A percentile compares a stretch with the other conserved stretches of the same genome.
Evolutionary conservation across 2,797 vertebrate genomes (phyloP).

Genomic region (Austrolebias charrua): DNA sequence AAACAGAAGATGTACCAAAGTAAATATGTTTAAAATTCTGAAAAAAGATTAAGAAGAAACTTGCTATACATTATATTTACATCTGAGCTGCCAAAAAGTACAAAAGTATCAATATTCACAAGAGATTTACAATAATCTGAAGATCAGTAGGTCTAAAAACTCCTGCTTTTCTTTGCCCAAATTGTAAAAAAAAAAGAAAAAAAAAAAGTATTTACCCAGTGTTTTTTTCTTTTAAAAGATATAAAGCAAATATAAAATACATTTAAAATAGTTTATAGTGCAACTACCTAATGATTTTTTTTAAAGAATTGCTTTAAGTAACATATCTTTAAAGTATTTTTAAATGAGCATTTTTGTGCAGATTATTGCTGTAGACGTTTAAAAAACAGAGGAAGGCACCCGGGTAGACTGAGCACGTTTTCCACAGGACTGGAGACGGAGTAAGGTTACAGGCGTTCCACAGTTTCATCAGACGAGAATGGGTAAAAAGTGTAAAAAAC

Average conservation of each 20-base stretch:
- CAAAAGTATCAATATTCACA: slow-evolving; percentile 89
- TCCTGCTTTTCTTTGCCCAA: slow-evolving; percentile 81
- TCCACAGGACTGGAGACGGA: slow-evolving; percentile 66
- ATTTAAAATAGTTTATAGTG: slow-evolving; percentile 82
- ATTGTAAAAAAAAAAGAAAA: slow-evolving; percentile 77
- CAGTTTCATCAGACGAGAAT: slow-evolving; percentile 71
- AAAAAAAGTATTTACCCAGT: slow-evolving; percentile 83
- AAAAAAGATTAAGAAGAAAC: slow-evolving; percentile 84
- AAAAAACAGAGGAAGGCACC: slow-evolving; percentile 85
- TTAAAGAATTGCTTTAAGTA: slow-evolving; percentile 63
- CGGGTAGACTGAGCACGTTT: slow-evolving; percentile 60
- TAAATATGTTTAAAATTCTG: slow-evolving; percentile 80
- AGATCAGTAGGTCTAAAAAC: slow-evolving; percentile 85
- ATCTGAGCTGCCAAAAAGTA: slow-evolving; percentile 96
- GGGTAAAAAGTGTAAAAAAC: slow-evolving; percentile 20
- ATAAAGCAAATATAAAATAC: slow-evolving; percentile 72
- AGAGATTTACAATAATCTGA: slow-evolving; percentile 86
- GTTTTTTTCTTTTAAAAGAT: slow-evolving; percentile 82
- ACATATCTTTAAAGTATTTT: slow-evolving; percentile 74
- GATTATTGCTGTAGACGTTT: slow-evolving; percentile 76
- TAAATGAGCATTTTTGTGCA: slow-evolving; percentile 78
- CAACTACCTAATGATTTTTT: slow-evolving; percentile 75
- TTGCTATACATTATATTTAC: slow-evolving; percentile 94
- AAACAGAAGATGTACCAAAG: slow-evolving; percentile 85
- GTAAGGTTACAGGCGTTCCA: slow-evolving; percentile 73